Percentiles rank a stretch among this genome's conserved stretches.
phyloP scores from a whole-genome alignment of 2,888 invertebrate species.

The Epinotia bilunana region DNA sequence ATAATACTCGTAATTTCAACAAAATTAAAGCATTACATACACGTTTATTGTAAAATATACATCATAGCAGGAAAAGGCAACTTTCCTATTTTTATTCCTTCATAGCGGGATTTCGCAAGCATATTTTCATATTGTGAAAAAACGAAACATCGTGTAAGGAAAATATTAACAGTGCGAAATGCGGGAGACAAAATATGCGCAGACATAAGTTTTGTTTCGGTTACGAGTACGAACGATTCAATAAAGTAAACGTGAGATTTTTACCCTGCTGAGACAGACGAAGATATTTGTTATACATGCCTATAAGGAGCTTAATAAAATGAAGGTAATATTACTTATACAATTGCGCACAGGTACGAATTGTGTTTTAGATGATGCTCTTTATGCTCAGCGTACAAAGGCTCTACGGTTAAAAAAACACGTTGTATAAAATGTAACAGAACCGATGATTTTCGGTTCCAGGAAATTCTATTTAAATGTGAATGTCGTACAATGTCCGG shows the following conservation, averaged over 20 bases:
- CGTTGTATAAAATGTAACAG: too few relatives aligned
- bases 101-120: constrained; percentile 19
- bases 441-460: not conserved
- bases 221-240: constrained; percentile 10
- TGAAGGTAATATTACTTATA: too few relatives aligned
- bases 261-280: not conserved
- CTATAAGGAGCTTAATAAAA: not conserved
- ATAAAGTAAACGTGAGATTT: constrained; percentile 15
- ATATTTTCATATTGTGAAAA: constrained; percentile 36
- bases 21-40: not conserved
- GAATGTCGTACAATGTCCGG: not conserved
- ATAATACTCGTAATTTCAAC: not conserved
- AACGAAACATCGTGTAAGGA: constrained; percentile 27
- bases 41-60: constrained; percentile 1
- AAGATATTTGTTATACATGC: not conserved
- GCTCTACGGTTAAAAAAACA: too few relatives aligned
- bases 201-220: constrained; percentile 30
- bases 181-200: constrained; percentile 34
- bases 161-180: constrained; percentile 28
- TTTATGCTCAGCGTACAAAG: too few relatives aligned
- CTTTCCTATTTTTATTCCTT: constrained; percentile 19
- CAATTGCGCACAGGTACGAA: not conserved
- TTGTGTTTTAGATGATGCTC: too few relatives aligned
- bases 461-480: not conserved
- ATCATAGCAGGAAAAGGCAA: not conserved